Evolutionary conservation across 2,888 invertebrate genomes (phyloP), one percentile per base, ranked within the genome.

Genomic region (Nemapogon koenigi): DNA sequence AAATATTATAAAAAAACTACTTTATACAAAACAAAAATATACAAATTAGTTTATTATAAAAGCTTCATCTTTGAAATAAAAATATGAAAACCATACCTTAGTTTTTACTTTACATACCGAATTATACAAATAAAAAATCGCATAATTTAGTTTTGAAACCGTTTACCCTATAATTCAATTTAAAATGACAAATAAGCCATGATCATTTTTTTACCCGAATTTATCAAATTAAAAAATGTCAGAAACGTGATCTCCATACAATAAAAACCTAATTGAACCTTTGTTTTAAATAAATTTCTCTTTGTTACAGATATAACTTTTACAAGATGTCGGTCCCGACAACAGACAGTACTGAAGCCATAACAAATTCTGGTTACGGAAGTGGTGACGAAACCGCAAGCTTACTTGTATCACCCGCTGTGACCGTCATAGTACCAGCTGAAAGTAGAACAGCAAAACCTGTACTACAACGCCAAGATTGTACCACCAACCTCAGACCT

Each of bases 311-410:
- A 57, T 46, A 48, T 19, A 19, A 33, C 3, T 33, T 19, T 37
- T 43, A 47, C 46, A 66, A 58, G 44, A 78, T 78, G 78, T 76
- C 78, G 46, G 73, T 55, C 37, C 76, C 73, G 44, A 64, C 81
- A 47, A 82, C 81, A 44, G 81, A 80, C 45, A 76, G 80, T 44
- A 81, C 73, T 33, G 83, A 83, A 58, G 79, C 81, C 37, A 79
- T 73, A 36, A 80, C 81, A 33, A 86, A 85, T 59, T 84, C 84
- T 31, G 85, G 85, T 43, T 85, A 86, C 55, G 84, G 89, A 47
- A 89, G 88, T 65, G 88, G 87, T 58, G 91, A 91, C 67, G 91
- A 91, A 75, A 91, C 91, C 39, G 88, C 90, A 40, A 90, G 90
- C 52, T 83, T 91, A 43, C 81, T 92, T 48, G 85, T 88, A 45